These are phyloP conservation scores for Bombylius major DNA, from an alignment of 2,888 invertebrate species.

Conservation along the genomic window DNA sequence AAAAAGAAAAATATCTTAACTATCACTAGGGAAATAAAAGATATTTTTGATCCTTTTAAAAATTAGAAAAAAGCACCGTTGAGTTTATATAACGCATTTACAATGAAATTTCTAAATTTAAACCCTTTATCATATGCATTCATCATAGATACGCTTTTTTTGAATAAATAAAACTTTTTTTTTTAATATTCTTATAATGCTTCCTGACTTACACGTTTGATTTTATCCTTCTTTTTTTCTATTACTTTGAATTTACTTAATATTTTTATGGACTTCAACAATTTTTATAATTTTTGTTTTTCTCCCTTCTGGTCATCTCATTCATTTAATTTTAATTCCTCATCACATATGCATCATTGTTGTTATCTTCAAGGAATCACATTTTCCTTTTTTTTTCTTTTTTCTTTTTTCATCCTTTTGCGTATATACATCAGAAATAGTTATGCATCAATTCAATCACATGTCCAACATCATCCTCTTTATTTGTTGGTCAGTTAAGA, in stretches of 20 bases:
- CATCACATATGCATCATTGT: not conserved
- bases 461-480: constrained; percentile 4
- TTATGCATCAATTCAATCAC: constrained; percentile 3
- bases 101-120: not conserved
- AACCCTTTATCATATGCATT: not conserved
- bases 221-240: not conserved
- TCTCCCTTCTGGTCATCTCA: not conserved
- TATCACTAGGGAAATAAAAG: too few relatives aligned
- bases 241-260: not conserved
- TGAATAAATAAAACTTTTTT: not conserved
- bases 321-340: not conserved
- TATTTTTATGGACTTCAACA: not conserved
- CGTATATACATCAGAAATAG: not conserved
- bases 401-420: too few relatives aligned
- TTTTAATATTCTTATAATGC: too few relatives aligned
- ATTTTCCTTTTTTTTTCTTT: too few relatives aligned
- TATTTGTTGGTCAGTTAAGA: constrained; percentile 3
- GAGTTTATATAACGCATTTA: too few relatives aligned
- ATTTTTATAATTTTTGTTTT: not conserved
- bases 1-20: too few relatives aligned
- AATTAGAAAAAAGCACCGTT: too few relatives aligned
- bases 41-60: too few relatives aligned
- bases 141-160: not conserved
- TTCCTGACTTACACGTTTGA: not conserved
- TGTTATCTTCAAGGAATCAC: not conserved